Percentiles rank a stretch among this genome's conserved stretches.
phyloP scores from a whole-genome alignment of 2,888 invertebrate genomes.

The Alcis repandata region DNA sequence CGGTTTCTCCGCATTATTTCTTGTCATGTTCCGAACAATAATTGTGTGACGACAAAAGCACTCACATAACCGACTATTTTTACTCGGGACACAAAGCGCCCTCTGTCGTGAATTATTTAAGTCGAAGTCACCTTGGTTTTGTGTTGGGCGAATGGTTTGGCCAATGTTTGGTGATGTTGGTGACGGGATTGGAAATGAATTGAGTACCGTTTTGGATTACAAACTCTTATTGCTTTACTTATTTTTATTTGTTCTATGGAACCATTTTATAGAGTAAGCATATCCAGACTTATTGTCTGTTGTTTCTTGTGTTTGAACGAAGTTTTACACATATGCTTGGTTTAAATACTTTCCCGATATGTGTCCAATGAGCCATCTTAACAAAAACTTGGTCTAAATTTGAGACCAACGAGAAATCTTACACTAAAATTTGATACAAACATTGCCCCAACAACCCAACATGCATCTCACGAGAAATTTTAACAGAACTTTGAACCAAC shows the following conservation, averaged over 20 bases:
- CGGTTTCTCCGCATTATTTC: conserved; percentile 22
- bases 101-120: conserved; percentile 32
- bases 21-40: conserved; percentile 30
- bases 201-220: too few species aligned
- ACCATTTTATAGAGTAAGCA: too few species aligned
- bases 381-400: not conserved
- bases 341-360: not conserved
- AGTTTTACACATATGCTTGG: too few species aligned
- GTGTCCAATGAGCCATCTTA: not conserved
- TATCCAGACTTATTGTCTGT: too few species aligned
- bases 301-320: too few species aligned
- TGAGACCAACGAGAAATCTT: not conserved
- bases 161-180: not conserved
- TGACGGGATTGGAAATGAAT: too few species aligned
- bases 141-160: conserved; percentile 10
- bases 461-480: not conserved
- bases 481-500: not conserved
- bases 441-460: conserved; percentile 1
- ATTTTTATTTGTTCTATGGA: too few species aligned
- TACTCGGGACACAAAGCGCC: conserved; percentile 31
- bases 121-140: conserved; percentile 4
- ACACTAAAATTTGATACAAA: not conserved
- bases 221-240: too few species aligned
- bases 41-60: conserved; percentile 35
- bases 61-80: conserved; percentile 37